These are phyloP conservation scores for Babyrousa celebensis DNA, from an alignment of 2,797 vertebrate genomes.

Conservation along the genomic window DNA sequence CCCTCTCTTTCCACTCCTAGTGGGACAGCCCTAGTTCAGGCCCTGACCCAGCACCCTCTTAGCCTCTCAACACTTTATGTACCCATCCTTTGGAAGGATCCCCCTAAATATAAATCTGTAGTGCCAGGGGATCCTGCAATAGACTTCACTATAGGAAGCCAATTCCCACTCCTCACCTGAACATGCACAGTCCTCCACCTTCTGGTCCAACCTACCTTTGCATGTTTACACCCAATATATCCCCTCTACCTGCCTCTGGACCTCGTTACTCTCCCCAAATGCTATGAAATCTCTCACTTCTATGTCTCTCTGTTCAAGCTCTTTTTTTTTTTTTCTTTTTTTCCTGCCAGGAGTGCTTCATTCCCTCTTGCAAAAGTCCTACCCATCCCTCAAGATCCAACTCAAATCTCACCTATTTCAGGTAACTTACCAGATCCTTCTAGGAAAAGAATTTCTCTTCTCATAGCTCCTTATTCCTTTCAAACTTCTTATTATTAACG, in stretches of 20 bases:
- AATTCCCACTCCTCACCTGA: background rate
- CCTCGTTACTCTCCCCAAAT: background rate
- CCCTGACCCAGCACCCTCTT: background rate
- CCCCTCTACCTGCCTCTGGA: background rate
- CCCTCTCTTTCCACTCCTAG: background rate
- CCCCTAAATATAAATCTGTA: background rate
- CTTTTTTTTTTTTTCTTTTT: background rate
- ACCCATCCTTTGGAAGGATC: background rate
- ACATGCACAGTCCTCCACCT: background rate
- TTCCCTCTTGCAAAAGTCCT: background rate
- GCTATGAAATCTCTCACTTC: background rate
- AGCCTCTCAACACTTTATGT: background rate
- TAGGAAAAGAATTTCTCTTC: slow-evolving; percentile 4
- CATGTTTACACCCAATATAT: too few species aligned
- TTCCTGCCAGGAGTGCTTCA: background rate
- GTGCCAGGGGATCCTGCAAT: background rate
- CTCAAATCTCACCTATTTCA: background rate
- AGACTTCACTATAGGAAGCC: background rate
- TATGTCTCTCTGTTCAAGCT: background rate
- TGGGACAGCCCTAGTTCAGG: background rate
- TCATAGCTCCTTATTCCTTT: background rate
- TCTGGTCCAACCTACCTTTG: background rate
- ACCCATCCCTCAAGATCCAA: background rate
- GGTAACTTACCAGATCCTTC: background rate
- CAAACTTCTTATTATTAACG: background rate